Conservation (phyloP, 2,113 vertebrate species). For the Thermophis baileyi region DNA sequence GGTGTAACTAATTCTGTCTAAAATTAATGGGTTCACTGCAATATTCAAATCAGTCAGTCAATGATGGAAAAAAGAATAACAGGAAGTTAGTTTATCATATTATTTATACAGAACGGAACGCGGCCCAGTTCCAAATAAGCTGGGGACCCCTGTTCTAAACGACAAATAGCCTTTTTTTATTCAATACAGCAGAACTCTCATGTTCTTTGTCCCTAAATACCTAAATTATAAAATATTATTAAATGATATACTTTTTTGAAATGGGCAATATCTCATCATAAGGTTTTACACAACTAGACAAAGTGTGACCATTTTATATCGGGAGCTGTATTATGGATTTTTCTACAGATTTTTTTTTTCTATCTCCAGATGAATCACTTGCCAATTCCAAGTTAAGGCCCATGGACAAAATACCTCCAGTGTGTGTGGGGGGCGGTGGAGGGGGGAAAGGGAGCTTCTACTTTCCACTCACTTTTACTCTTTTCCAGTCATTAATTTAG, state of each 20-base stretch:
- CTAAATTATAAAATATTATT: not conserved
- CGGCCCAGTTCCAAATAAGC: not conserved
- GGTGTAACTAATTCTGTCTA: not conserved
- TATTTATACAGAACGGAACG: not conserved
- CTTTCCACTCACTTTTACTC: not conserved
- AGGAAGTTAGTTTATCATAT: not conserved
- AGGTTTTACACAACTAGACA: not conserved
- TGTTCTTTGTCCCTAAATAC: not conserved
- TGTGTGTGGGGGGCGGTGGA: not conserved
- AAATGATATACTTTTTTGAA: not conserved
- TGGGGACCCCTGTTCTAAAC: not conserved
- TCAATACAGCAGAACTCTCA: not conserved
- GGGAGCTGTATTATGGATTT: not conserved
- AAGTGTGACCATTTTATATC: not conserved
- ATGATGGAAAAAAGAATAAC: not conserved
- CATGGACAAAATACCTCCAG: not conserved
- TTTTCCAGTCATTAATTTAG: not conserved
- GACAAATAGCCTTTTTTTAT: not conserved
- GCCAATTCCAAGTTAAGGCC: not conserved
- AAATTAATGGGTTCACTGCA: not conserved
- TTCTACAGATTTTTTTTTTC: not conserved
- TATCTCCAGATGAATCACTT: not conserved
- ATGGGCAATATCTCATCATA: not conserved
- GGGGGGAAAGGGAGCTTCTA: not conserved
- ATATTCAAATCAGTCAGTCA: not conserved